phyloP scores from a whole-genome alignment of 2,888 invertebrate genomes.

The Hanleya hanleyi region DNA sequence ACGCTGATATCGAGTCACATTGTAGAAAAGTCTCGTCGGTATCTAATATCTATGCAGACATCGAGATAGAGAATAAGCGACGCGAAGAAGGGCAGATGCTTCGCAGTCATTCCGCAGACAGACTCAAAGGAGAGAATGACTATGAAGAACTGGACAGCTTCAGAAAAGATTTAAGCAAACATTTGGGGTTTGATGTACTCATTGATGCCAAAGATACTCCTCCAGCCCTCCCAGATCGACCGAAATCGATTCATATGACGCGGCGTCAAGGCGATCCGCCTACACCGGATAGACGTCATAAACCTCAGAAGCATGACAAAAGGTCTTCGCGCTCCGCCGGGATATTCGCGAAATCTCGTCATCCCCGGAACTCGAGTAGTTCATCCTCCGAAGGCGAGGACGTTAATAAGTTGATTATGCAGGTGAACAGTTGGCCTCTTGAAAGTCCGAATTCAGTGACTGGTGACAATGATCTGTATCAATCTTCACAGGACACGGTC shows the following conservation, averaged over 20 bases:
- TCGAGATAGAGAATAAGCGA: neutral
- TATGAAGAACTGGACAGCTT: constrained; percentile 5
- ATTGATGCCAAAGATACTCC: neutral
- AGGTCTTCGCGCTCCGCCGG: neutral
- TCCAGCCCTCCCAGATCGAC: neutral
- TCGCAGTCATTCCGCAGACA: neutral
- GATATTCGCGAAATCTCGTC: neutral
- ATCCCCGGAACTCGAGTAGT: neutral
- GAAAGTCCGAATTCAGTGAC: neutral
- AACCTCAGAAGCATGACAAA: neutral
- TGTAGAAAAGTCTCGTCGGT: neutral
- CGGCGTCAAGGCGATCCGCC: too few relatives aligned
- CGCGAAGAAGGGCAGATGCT: neutral
- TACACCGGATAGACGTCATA: too few relatives aligned
- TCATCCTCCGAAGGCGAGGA: neutral
- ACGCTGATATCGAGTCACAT: neutral
- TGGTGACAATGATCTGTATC: neutral
- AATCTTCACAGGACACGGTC: neutral
- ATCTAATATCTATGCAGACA: neutral
- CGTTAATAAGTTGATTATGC: neutral
- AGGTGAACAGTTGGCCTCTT: neutral
- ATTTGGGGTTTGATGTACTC: neutral
- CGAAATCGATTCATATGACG: neutral
- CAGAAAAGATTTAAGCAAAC: neutral
- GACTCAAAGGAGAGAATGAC: neutral